phyloP scores from a whole-genome alignment of 2,888 invertebrate genomes.

The Caenorhabditis plicata region DNA sequence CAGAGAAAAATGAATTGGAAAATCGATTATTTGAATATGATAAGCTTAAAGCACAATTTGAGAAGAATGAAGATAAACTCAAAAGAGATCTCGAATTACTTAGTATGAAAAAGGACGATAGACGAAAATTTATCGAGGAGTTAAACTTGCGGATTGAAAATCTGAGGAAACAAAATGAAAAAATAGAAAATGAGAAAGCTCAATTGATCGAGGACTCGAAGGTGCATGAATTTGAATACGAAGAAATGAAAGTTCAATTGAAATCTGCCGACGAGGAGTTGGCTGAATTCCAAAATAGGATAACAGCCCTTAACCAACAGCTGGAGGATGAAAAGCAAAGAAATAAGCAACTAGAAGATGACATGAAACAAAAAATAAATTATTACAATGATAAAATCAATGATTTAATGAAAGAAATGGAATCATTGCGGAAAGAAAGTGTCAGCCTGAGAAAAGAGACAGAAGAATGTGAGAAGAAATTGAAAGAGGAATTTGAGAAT shows the following conservation, averaged over 20 bases:
- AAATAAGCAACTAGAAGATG: too few species aligned
- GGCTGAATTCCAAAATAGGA: background rate
- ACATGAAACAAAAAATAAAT: too few species aligned
- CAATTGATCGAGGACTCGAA: slow-evolving; percentile 7
- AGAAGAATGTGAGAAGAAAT: background rate
- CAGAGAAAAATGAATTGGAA: slow-evolving; percentile 9
- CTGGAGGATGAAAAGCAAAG: slow-evolving; percentile 1
- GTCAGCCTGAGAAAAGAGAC: background rate
- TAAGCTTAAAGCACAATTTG: slow-evolving; percentile 8
- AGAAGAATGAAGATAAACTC: slow-evolving; percentile 11
- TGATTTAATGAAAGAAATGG: background rate
- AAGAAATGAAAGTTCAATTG: slow-evolving; percentile 8
- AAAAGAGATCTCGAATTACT: slow-evolving; percentile 6
- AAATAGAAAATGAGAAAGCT: slow-evolving; percentile 10
- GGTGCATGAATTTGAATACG: slow-evolving; percentile 8
- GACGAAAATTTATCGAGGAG: slow-evolving; percentile 3
- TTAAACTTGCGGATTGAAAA: slow-evolving; percentile 5
- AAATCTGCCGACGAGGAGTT: too few species aligned
- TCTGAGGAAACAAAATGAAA: slow-evolving; percentile 4
- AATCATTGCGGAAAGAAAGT: background rate
- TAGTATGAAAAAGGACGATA: background rate
- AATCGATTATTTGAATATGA: slow-evolving; percentile 19
- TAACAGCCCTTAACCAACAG: background rate
- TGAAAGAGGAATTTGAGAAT: background rate
- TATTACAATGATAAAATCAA: slow-evolving; percentile 1